These are phyloP conservation scores for Nemopilema nomurai DNA, from an alignment of 30 jellyfish, hydroid and myxozoan genomes.

Conservation along the genomic window DNA sequence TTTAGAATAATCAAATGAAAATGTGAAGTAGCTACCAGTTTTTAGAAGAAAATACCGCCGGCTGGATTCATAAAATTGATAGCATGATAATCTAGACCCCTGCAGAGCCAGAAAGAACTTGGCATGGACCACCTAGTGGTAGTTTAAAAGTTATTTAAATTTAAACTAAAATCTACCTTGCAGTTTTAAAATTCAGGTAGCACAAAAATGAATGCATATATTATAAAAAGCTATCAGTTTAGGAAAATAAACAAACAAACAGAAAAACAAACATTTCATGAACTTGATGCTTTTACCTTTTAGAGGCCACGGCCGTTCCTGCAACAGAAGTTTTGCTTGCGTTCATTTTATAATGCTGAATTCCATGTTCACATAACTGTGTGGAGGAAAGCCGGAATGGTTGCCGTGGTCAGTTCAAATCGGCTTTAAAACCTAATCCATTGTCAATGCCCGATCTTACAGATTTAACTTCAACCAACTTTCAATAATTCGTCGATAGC, in stretches of 20 bases:
- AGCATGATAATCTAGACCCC: too few relatives aligned
- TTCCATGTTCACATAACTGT: background rate
- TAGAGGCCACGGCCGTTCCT: conserved; percentile 9
- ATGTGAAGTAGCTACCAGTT: too few relatives aligned
- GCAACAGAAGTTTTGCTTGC: conserved; percentile 17
- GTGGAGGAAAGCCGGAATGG: conserved; percentile 6
- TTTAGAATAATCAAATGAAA: too few relatives aligned
- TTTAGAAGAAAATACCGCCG: too few relatives aligned
- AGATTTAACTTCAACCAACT: conserved; percentile 1
- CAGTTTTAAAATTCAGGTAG: too few relatives aligned
- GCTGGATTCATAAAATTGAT: too few relatives aligned
- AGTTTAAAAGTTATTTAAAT: too few relatives aligned
- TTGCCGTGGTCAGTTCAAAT: conserved; percentile 6
- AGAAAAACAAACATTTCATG: background rate
- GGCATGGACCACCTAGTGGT: too few relatives aligned
- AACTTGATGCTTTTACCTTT: background rate
- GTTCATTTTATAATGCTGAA: background rate
- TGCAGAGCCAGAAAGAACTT: too few relatives aligned
- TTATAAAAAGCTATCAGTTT: background rate
- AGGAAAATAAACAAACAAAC: background rate
- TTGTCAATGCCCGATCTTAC: conserved; percentile 5
- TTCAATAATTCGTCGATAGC: background rate
- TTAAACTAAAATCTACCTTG: too few relatives aligned
- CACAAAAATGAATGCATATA: too few relatives aligned
- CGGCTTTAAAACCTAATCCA: background rate